These are phyloP conservation scores for Acholoe squamosa DNA, from an alignment of 2,888 invertebrate species.

Conservation along the genomic window DNA sequence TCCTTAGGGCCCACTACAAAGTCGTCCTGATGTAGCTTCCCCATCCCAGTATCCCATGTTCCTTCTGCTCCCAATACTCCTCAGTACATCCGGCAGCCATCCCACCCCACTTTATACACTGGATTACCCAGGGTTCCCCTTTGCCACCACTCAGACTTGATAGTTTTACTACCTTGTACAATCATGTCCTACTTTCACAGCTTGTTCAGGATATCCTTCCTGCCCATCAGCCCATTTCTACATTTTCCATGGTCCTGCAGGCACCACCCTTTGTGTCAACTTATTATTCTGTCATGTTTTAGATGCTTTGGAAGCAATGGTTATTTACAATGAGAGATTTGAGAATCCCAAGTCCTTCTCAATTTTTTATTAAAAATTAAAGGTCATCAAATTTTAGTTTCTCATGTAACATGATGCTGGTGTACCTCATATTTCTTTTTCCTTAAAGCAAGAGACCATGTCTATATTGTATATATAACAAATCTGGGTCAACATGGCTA, in stretches of 20 bases:
- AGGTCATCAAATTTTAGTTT: no score
- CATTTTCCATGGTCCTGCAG: not conserved
- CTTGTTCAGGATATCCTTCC: no score
- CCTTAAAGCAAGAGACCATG: no score
- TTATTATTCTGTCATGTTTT: no score
- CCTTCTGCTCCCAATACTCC: slow-evolving; percentile 17
- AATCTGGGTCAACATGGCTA: slow-evolving; percentile 12
- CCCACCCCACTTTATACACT: not conserved
- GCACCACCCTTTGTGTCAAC: not conserved
- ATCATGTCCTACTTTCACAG: no score
- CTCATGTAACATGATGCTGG: no score
- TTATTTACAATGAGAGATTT: no score
- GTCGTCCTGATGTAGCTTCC: not conserved
- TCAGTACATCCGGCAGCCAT: slow-evolving; percentile 24
- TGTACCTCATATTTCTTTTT: no score
- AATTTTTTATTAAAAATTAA: no score
- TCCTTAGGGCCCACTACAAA: not conserved
- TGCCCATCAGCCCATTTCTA: not conserved
- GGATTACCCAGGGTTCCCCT: slow-evolving; percentile 48
- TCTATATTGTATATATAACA: no score
- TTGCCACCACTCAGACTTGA: not conserved
- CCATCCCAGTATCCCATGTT: slow-evolving; percentile 23
- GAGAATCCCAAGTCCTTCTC: no score
- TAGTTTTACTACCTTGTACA: not conserved
- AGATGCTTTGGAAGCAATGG: no score